These are phyloP conservation scores for Drosophila subsilvestris DNA, from an alignment of 2,888 invertebrate genomes.

Conservation along the genomic window DNA sequence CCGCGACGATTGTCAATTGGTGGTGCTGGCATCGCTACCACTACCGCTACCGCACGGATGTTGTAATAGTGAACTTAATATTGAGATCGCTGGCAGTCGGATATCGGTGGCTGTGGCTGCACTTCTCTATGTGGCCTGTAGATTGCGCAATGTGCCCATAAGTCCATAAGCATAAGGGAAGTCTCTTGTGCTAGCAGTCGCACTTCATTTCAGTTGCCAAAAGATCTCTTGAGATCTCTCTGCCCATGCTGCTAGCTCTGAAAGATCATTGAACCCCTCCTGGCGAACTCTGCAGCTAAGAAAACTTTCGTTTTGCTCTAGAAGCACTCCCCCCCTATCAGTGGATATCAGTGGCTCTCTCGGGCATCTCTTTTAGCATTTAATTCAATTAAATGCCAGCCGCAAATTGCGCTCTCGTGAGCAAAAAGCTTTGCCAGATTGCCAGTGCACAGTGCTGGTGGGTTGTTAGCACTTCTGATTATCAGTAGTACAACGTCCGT, in stretches of 20 bases:
- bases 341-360: background rate
- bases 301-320: background rate
- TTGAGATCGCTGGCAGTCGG: slow-evolving; percentile 49
- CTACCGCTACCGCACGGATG: slow-evolving; percentile 38
- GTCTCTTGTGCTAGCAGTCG: slow-evolving; percentile 3
- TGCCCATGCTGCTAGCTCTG: no score
- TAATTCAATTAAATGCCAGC: background rate
- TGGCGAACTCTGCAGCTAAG: no score
- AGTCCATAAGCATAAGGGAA: slow-evolving; percentile 20
- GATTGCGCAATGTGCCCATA: slow-evolving; percentile 39
- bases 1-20: slow-evolving; percentile 49
- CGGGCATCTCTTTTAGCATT: background rate
- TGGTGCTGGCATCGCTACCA: slow-evolving; percentile 9
- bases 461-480: background rate
- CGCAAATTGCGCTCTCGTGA: background rate
- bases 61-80: slow-evolving; percentile 77
- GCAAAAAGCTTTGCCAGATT: background rate
- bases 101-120: background rate
- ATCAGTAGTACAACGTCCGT: background rate
- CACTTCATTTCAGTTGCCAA: background rate
- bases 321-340: background rate
- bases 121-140: slow-evolving; percentile 15
- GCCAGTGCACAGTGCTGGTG: no score
- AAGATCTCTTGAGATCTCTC: no score
- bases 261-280: background rate